Evolutionary conservation across 2,113 vertebrate species (phyloP), one percentile per base, ranked within the genome.

Genomic region (Lethenteron camtschaticum): DNA sequence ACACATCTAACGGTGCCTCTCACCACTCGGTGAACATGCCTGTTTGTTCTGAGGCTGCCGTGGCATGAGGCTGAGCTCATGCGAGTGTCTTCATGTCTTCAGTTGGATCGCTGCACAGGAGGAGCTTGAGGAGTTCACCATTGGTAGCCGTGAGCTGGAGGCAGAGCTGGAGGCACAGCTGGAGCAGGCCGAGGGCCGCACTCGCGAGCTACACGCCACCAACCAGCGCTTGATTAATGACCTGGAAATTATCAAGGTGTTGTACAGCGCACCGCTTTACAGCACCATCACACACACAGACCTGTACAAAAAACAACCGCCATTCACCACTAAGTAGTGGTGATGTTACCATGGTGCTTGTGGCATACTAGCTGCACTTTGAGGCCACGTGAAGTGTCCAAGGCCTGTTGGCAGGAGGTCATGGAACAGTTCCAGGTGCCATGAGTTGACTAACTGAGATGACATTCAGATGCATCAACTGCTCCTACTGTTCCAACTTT

Each of bases 141-240:
- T 91, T 79, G 94, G 90, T 76, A 99, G 92, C 77, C 80, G 88
- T 18, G 92, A 99, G 73, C 95, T 96, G 57, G 94, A 99, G 74
- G 90, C 88, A 1, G 94, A 99, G 12, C 78, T 99, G 77, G 92
- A 99, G 76, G 75, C 83, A 0, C 89, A 96, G 74, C 80, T 99
- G 73, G 90, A 95, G 18, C 90, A 95, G 13, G 85, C 81, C 2
- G 94, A 99, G 73, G 76, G 80, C 55, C 83, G 85, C 71, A 96
- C 95, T 79, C 82, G 86, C n/a, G 90, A 96, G 11, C 85, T 99
- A 1, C 79, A 88, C 12, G 77, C 84, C 0, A 81, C 90, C 69
- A 96, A 95, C 76, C 86, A 79, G 73, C 82, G 83, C 10, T 82
- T 99, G 12, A 81, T 82, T 2, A 75, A 83, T 77, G 90, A 96